Conservation (phyloP, 2,797 vertebrate species). For the Malacoraja senta region DNA sequence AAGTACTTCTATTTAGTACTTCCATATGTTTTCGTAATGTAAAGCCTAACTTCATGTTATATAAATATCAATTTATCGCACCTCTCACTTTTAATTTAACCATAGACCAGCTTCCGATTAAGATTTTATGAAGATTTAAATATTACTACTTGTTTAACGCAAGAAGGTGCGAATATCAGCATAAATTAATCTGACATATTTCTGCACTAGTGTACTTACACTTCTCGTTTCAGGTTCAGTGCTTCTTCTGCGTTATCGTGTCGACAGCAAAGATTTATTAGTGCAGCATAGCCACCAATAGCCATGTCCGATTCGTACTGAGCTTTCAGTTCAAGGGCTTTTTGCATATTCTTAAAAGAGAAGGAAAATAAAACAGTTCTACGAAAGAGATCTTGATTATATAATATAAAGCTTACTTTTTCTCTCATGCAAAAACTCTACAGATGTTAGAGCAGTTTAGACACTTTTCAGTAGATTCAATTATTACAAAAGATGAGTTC, state of each 20-base stretch:
- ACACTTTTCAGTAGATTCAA: neutral
- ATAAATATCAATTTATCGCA: constrained; percentile 22
- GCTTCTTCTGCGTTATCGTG: constrained; percentile 78
- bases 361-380: constrained; percentile 44
- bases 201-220: constrained; percentile 72
- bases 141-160: constrained; percentile 52
- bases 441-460: neutral
- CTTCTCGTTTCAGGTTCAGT: constrained; percentile 81
- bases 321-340: constrained; percentile 81
- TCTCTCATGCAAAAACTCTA: neutral
- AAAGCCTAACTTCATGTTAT: constrained; percentile 15
- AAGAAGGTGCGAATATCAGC: constrained; percentile 52
- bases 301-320: constrained; percentile 73
- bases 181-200: constrained; percentile 52
- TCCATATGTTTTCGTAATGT: neutral
- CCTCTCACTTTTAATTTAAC: constrained; percentile 30
- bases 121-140: constrained; percentile 63
- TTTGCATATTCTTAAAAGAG: constrained; percentile 74
- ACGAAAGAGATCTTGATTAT: neutral
- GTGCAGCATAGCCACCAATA: constrained; percentile 62
- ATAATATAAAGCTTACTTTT: neutral
- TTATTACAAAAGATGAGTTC: neutral
- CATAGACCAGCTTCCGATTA: constrained; percentile 55
- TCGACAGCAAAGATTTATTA: constrained; percentile 82
- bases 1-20: neutral